A percentile compares a stretch with the other conserved stretches of the same genome.
Conservation (phyloP, 2,888 invertebrate species). For the Isoperla grammatica region DNA sequence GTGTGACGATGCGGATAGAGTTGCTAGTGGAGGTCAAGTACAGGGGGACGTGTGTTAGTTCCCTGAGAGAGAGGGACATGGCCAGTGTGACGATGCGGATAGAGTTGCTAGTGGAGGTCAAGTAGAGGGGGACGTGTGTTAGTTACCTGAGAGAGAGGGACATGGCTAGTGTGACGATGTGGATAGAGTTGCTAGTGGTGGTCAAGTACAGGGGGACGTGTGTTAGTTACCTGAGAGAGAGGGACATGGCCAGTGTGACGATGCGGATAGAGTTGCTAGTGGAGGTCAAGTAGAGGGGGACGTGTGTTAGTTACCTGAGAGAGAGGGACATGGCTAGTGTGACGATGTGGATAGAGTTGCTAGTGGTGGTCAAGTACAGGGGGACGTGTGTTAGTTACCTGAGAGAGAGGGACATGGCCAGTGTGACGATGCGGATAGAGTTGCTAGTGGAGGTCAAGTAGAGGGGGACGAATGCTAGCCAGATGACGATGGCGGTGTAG, state of each 20-base stretch:
- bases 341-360: neutral
- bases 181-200: neutral
- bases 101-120: neutral
- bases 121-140: neutral
- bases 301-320: conserved; percentile 43
- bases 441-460: conserved; percentile 48
- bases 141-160: conserved; percentile 45
- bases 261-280: neutral
- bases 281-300: neutral
- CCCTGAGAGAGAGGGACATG: conserved; percentile 46
- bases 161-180: conserved; percentile 42
- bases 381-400: conserved; percentile 39
- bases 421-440: conserved; percentile 47
- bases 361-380: neutral
- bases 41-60: neutral
- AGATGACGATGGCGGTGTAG: conserved; percentile 51
- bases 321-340: conserved; percentile 47
- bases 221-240: conserved; percentile 42
- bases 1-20: neutral
- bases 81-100: conserved; percentile 40
- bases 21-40: neutral
- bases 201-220: neutral
- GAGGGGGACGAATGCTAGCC: conserved; percentile 52
- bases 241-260: conserved; percentile 44
- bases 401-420: conserved; percentile 49